These are phyloP conservation scores for Natrix natrix DNA, from an alignment of 2,797 vertebrate genomes.

Conservation along the genomic window DNA sequence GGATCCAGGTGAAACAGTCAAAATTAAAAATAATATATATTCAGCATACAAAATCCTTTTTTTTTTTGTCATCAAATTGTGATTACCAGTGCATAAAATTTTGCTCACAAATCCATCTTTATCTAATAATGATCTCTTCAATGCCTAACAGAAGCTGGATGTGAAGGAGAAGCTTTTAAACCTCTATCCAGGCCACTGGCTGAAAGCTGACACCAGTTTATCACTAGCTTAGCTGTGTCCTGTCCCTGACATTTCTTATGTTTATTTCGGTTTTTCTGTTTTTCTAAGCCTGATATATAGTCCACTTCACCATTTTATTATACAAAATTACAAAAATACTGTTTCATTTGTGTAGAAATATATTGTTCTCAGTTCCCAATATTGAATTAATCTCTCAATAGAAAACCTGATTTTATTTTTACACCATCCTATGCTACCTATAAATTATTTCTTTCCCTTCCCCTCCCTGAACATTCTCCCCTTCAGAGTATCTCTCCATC, in stretches of 20 bases:
- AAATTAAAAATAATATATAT: neutral
- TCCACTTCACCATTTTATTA: neutral
- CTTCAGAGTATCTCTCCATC: neutral
- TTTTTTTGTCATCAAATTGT: neutral
- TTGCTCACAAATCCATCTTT: neutral
- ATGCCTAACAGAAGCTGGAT: neutral
- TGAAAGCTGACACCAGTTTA: conserved; percentile 7
- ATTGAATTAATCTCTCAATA: neutral
- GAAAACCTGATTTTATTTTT: neutral
- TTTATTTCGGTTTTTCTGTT: conserved; percentile 15
- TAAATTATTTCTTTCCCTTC: neutral
- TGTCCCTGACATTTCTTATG: conserved; percentile 14
- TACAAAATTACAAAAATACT: neutral
- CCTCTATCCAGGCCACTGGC: neutral
- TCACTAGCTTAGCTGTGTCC: neutral
- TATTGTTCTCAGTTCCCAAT: conserved; percentile 1
- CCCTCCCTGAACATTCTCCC: neutral
- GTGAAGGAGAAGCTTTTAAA: conserved; percentile 12
- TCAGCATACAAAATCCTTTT: neutral
- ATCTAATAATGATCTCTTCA: neutral
- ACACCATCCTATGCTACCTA: neutral
- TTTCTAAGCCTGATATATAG: neutral
- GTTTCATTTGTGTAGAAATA: neutral
- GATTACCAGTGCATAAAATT: neutral
- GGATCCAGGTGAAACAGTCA: neutral